Base-by-base conservation (phyloP, 2,797 vertebrate genomes). In the Bradypus variegatus region DNA sequence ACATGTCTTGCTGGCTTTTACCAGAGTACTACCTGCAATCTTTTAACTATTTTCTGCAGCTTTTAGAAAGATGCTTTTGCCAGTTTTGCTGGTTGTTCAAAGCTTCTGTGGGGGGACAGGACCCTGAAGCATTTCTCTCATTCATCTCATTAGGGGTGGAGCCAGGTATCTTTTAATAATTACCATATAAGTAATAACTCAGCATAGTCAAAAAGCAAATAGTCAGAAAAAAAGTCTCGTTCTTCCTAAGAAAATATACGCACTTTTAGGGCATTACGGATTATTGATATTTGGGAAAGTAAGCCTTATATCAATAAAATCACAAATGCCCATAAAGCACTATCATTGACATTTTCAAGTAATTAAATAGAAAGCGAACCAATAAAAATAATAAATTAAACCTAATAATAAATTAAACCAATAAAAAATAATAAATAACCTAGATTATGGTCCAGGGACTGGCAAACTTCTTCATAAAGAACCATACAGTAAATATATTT, bases 131-230 rank as follows among this genome's bases (percentile, higher is more conserved):
- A 58, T 23, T 19, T 58, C 21, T 23, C 55, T 58, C 16, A 6
- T 21, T 21, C 58, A 58, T 58, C 21, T 23, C 8, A 21, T 7
- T 23, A 8, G 19, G 19, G 21, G 21, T 58, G 58, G 58, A 5
- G 21, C 58, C 58, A 58, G 19, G 8, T 23, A 23, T 23, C 50
- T 69, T 48, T 77, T 53, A 77, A 18, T 77, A 77, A 85, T 31
- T n/a, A 73, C 15, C 92, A 19, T 67, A 69, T 88, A 90, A 96
- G 87, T 65, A 90, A 25, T 85, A 78, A 89, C 48, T 91, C 81
- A 92, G 65, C 81, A 90, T 64, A 50, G 50, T 87, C 53, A 87
- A 55, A 89, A 85, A 89, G 60, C 6, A 11, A 60, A 78, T 60
- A 64, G 84, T 62, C 72, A 72, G 48, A 9, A 31, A 33, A 69